Conservation (phyloP, 2,797 vertebrate genomes). For the Psittacula echo region DNA sequence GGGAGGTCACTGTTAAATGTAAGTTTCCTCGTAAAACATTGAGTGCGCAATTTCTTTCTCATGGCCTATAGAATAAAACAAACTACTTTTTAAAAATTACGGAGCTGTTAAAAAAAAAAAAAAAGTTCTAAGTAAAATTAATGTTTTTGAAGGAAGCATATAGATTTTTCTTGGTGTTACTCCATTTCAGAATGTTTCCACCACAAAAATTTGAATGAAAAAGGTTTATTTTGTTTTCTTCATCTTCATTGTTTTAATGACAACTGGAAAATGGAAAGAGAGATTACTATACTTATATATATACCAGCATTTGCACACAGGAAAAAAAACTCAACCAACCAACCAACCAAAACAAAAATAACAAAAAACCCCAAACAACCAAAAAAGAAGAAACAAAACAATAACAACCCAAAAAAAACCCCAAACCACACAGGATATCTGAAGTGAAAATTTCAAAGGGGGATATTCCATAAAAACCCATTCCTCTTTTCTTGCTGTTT, state of each 20-base stretch:
- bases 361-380: neutral
- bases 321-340: neutral
- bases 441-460: constrained; percentile 42
- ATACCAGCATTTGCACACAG: neutral
- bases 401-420: neutral
- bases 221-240: neutral
- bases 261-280: neutral
- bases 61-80: neutral
- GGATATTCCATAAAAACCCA: constrained; percentile 1
- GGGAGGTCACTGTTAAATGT: neutral
- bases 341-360: neutral
- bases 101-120: neutral
- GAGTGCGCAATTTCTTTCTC: neutral
- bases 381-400: neutral
- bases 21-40: neutral
- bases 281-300: neutral
- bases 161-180: neutral
- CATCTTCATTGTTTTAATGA: neutral
- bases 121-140: neutral
- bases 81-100: neutral
- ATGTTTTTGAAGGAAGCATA: neutral
- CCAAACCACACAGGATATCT: neutral
- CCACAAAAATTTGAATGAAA: neutral
- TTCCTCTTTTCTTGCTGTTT: constrained; percentile 3
- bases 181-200: neutral